Evolutionary conservation across 2,113 vertebrate species (phyloP).

Genomic region (Vicugna pacos): DNA sequence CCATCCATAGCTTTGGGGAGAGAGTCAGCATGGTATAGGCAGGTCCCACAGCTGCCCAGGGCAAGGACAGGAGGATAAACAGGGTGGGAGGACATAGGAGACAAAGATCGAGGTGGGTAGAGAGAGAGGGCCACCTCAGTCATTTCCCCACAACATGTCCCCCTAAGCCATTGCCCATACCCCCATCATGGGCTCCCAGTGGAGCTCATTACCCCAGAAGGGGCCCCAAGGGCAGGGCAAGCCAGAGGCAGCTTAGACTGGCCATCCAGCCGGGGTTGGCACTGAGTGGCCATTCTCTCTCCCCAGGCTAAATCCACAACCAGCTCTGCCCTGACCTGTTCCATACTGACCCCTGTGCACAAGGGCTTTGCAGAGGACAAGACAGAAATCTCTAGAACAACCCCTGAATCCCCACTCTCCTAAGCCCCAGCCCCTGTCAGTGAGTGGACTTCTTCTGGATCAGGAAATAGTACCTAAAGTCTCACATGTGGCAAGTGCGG

Average conservation of each 20-base stretch:
- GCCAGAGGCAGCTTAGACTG: neutral
- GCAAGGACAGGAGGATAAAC: neutral
- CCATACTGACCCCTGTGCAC: neutral
- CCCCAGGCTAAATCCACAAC: neutral
- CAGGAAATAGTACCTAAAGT: neutral
- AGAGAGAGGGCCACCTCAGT: neutral
- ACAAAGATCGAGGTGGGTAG: neutral
- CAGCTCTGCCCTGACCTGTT: neutral
- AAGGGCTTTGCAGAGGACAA: neutral
- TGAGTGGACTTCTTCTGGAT: neutral
- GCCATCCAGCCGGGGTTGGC: neutral
- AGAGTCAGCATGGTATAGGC: neutral
- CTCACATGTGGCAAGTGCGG: neutral
- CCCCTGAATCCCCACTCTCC: neutral
- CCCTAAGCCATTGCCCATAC: neutral
- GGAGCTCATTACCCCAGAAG: neutral
- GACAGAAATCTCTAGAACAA: neutral
- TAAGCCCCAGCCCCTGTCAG: neutral
- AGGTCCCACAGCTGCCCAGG: neutral
- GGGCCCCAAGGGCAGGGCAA: neutral
- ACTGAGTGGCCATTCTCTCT: neutral
- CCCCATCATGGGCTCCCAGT: neutral
- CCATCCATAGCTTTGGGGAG: neutral
- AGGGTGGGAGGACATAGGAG: neutral
- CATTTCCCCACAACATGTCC: neutral